Conservation (phyloP, 1,140 invertebrate genomes). For the Ridgeia piscesae region DNA sequence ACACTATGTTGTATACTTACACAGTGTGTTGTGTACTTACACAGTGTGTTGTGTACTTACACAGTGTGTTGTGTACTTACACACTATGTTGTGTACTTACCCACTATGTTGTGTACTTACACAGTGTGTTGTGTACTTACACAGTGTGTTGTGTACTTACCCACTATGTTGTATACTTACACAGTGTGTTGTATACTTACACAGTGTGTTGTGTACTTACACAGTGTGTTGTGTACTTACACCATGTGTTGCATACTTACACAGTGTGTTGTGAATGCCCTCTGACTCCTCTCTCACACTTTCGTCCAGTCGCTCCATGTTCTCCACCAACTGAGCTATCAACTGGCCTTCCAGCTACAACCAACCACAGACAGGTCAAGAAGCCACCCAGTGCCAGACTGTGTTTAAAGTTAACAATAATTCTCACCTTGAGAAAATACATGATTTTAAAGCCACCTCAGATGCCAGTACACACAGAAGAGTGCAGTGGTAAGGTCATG, state of each 20-base stretch:
- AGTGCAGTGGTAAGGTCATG: no score
- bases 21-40: no score
- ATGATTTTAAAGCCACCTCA: not conserved
- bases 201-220: no score
- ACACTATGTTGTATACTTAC: no score
- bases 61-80: no score
- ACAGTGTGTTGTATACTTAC: no score
- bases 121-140: constrained; percentile 55
- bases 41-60: not conserved
- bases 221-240: no score
- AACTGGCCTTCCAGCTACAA: constrained; percentile 84
- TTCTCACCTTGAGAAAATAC: not conserved
- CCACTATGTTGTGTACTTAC: no score
- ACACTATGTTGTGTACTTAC: no score
- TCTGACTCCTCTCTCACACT: constrained; percentile 90
- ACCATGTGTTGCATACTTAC: no score
- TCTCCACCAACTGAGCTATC: constrained; percentile 87
- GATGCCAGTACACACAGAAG: no score
- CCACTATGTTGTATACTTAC: not conserved
- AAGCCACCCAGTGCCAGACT: not conserved
- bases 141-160: no score
- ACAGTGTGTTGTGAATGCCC: constrained; percentile 93
- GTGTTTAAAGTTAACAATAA: not conserved
- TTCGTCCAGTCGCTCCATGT: constrained; percentile 92
- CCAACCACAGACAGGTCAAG: not conserved